Conservation (phyloP, 2,888 invertebrate genomes). For the Diaprepes abbreviatus region DNA sequence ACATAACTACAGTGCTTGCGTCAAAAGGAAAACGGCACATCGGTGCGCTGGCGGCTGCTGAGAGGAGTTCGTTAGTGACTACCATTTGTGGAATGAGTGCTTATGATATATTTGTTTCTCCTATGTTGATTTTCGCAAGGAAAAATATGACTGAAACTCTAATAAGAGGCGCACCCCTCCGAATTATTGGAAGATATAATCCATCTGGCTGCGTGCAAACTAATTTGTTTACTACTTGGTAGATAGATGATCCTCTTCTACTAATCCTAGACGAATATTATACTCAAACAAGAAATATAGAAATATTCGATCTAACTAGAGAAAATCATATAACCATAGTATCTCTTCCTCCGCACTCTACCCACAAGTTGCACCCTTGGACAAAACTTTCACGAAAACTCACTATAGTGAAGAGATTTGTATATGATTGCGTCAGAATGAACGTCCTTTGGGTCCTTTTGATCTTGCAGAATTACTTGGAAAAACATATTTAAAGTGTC, state of each 20-base stretch:
- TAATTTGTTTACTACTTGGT: neutral
- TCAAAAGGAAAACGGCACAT: conserved; percentile 18
- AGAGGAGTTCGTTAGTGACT: conserved; percentile 24
- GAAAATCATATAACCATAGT: neutral
- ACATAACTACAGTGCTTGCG: conserved; percentile 26
- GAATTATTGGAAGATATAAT: neutral
- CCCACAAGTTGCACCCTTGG: conserved; percentile 11
- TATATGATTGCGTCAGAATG: too few relatives aligned
- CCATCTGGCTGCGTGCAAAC: neutral
- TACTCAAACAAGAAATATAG: neutral
- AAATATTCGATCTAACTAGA: neutral
- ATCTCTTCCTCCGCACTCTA: conserved; percentile 8
- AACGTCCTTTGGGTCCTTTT: too few relatives aligned
- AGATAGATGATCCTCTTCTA: conserved; percentile 3
- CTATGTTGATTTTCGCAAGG: neutral
- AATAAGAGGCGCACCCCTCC: neutral
- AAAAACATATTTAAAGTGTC: too few relatives aligned
- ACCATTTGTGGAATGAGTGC: conserved; percentile 5
- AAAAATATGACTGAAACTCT: neutral
- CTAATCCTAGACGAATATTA: conserved; percentile 17
- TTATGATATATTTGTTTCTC: neutral
- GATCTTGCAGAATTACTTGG: too few relatives aligned
- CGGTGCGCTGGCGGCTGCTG: conserved; percentile 24
- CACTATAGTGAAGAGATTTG: neutral
- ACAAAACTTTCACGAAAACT: conserved; percentile 15